These are phyloP conservation scores for Porites evermanni DNA, from an alignment of 92 coral and sea anemone genomes.

Conservation along the genomic window DNA sequence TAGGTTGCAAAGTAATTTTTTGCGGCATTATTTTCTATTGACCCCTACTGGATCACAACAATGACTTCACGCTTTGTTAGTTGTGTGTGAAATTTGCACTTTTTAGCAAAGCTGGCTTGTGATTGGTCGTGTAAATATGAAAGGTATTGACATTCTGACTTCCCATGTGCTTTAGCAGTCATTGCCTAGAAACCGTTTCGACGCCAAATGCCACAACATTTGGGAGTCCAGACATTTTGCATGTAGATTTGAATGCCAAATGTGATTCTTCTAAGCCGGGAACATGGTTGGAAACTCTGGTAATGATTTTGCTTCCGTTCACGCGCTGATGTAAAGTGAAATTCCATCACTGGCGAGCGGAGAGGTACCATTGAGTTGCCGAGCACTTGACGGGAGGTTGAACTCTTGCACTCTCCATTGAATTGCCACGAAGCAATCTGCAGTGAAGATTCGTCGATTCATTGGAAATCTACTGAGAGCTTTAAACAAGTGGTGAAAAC, in stretches of 20 bases:
- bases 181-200: slow-evolving; percentile 49
- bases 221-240: not conserved
- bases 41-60: not conserved
- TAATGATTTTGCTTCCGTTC: not conserved
- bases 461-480: not conserved
- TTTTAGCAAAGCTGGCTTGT: slow-evolving; percentile 6
- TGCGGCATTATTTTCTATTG: not conserved
- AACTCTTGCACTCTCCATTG: not conserved
- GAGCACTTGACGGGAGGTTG: not conserved
- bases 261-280: not conserved
- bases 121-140: slow-evolving; percentile 36
- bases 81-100: slow-evolving; percentile 8
- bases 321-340: not conserved
- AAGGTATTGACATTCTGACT: not conserved
- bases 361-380: not conserved
- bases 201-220: slow-evolving; percentile 29
- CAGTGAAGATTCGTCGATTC: not conserved
- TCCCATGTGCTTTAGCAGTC: slow-evolving; percentile 15
- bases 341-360: slow-evolving; percentile 34
- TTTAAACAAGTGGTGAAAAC: not conserved
- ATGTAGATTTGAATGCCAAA: not conserved
- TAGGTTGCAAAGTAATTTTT: not conserved
- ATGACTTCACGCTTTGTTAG: slow-evolving; percentile 1
- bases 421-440: not conserved
- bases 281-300: not conserved